Evolutionary conservation across 1,140 invertebrate genomes (phyloP).

Genomic region (fruit fly (Drosophila melanogaster)): Release_6_plus_ISO1_MT NT_037436.4:12376501-12377000

Average conservation of each 20-base stretch:
- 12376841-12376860: constrained; percentile 40
- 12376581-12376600: constrained; percentile 87
- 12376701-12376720: constrained; percentile 28
- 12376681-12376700: not conserved
- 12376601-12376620: constrained; percentile 85
- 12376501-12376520: constrained; percentile 84
- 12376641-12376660: not conserved
- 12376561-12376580: constrained; percentile 86
- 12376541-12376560: constrained; percentile 86
- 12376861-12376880: constrained; percentile 9
- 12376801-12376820: constrained; percentile 35
- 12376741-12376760: constrained; percentile 17
- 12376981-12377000: constrained; percentile 30
- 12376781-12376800: constrained; percentile 9
- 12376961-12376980: constrained; percentile 34
- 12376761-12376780: constrained; percentile 16
- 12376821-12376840: constrained; percentile 38
- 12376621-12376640: not conserved
- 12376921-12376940: constrained; percentile 6
- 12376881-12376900: constrained; percentile 35
- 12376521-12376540: constrained; percentile 85
- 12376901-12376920: constrained; percentile 53
- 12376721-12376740: not conserved
- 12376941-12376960: constrained; percentile 13
- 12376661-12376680: not conserved